A percentile compares a stretch with the other conserved stretches of the same genome.
These are phyloP conservation scores for Threskiornis aethiopicus DNA, from an alignment of 2,797 vertebrate species.

Conservation along the genomic window DNA sequence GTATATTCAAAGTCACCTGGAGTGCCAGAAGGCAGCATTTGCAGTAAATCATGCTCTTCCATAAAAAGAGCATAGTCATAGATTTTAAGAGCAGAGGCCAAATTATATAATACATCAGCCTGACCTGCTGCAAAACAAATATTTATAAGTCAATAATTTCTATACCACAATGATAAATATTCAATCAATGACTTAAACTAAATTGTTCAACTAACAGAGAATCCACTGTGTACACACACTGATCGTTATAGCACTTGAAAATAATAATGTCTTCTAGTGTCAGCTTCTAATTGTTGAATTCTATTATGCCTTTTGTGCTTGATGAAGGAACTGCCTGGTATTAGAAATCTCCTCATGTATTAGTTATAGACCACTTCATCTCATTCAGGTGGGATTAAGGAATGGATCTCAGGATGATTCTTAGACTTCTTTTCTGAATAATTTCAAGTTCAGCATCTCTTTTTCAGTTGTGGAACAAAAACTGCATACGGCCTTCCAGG, in stretches of 20 bases:
- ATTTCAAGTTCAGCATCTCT: background rate
- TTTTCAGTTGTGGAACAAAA: background rate
- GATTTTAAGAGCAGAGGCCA: background rate
- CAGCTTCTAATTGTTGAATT: background rate
- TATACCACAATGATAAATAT: background rate
- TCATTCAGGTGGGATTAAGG: background rate
- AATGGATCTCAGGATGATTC: background rate
- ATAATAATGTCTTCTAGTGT: background rate
- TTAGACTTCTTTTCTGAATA: background rate
- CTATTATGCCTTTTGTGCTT: background rate
- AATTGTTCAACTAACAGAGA: background rate
- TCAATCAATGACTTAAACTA: background rate
- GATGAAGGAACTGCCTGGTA: background rate
- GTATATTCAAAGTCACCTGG: background rate
- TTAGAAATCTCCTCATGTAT: background rate
- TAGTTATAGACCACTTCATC: background rate
- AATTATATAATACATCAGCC: background rate
- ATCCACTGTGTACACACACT: accelerated
- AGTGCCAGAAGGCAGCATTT: background rate
- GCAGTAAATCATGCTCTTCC: background rate
- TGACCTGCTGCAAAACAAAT: background rate
- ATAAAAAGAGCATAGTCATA: background rate
- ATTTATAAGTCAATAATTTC: background rate
- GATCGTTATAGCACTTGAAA: background rate
- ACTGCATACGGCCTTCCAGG: background rate